These are phyloP conservation scores for Mirza zaza DNA, from an alignment of 2,113 vertebrate genomes.

Conservation along the genomic window DNA sequence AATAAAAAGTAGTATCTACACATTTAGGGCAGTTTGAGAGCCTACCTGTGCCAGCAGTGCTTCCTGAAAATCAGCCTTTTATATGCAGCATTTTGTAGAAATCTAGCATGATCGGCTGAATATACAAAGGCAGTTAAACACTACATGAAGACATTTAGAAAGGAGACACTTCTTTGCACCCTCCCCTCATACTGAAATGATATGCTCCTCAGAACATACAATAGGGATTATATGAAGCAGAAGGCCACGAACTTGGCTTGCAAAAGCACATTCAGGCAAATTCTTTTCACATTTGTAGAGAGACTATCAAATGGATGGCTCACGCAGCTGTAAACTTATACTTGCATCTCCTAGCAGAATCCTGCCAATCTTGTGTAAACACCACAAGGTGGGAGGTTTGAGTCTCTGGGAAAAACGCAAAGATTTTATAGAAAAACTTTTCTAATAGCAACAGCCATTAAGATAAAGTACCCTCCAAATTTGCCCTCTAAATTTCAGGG, in stretches of 20 bases:
- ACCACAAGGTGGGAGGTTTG: neutral
- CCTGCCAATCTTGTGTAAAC: neutral
- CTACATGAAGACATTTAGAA: neutral
- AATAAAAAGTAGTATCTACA: neutral
- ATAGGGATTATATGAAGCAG: neutral
- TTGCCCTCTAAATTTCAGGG: neutral
- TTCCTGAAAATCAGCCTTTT: neutral
- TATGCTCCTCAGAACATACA: neutral
- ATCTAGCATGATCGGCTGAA: fast-evolving
- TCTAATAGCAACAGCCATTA: neutral
- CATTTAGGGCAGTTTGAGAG: neutral
- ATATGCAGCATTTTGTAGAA: neutral
- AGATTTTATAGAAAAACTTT: neutral
- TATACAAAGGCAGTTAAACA: neutral
- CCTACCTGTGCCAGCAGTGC: neutral
- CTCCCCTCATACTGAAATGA: neutral
- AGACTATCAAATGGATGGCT: neutral
- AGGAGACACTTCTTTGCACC: neutral
- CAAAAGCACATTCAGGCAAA: neutral
- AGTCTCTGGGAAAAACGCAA: neutral
- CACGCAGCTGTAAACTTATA: neutral
- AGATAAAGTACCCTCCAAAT: neutral
- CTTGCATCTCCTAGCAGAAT: neutral
- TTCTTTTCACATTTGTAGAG: neutral
- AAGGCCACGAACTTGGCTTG: neutral